A percentile compares a stretch with the other conserved stretches of the same genome.
These are phyloP conservation scores for Onychomys arenicola DNA, from an alignment of 2,797 vertebrate genomes.

Conservation along the genomic window DNA sequence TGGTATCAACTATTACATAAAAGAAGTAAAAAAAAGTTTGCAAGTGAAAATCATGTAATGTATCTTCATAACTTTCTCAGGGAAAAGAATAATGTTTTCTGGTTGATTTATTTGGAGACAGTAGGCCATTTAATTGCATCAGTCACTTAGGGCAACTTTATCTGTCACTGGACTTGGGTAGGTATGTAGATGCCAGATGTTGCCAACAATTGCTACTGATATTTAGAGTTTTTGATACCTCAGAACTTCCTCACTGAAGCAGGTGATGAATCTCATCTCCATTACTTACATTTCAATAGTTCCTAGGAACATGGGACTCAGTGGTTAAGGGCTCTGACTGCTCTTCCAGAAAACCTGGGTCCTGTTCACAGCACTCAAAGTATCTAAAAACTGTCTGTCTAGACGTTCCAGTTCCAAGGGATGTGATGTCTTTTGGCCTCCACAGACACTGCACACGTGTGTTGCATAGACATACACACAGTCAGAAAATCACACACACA, in stretches of 20 bases:
- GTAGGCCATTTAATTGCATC: constrained; percentile 3
- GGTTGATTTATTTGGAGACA: neutral
- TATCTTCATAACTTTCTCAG: neutral
- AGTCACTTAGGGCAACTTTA: neutral
- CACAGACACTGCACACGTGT: neutral
- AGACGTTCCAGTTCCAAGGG: neutral
- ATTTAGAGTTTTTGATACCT: neutral
- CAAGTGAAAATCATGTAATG: neutral
- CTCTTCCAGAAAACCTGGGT: neutral
- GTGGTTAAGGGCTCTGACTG: neutral
- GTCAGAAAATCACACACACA: no score
- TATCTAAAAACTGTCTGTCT: neutral
- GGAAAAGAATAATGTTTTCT: neutral
- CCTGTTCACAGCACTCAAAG: neutral
- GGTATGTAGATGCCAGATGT: neutral
- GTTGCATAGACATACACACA: neutral
- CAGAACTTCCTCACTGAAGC: neutral
- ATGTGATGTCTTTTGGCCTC: neutral
- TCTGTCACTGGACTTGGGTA: neutral
- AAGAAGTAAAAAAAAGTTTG: neutral
- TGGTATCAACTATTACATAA: neutral
- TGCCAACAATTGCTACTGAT: neutral
- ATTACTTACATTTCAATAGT: neutral
- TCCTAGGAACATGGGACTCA: neutral
- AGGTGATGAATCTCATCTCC: neutral